Evolutionary conservation across 2,113 vertebrate genomes (phyloP).

Genomic region (Stictonetta naevosa): DNA sequence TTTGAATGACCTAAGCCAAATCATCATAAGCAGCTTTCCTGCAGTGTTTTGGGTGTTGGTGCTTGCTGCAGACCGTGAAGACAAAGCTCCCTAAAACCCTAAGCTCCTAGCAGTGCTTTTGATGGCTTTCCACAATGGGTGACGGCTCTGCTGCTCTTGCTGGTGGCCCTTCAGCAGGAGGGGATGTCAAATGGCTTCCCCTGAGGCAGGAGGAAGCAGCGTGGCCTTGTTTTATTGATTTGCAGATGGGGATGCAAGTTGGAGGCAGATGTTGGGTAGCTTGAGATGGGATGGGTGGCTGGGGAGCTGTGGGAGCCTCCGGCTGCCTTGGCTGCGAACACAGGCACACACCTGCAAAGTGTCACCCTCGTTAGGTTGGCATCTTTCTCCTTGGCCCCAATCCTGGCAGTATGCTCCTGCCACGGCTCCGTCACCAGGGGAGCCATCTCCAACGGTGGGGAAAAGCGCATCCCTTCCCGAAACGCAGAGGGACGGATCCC

Average conservation of each 20-base stretch:
- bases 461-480: no score
- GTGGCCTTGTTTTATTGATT: rapidly evolving
- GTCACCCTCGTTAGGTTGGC: not conserved
- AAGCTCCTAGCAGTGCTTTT: not conserved
- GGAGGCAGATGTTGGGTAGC: not conserved
- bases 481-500: no score
- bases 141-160: rapidly evolving
- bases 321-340: rapidly evolving
- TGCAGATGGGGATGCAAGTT: not conserved
- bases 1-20: not conserved
- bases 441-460: not conserved
- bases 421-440: rapidly evolving
- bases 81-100: not conserved
- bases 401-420: not conserved
- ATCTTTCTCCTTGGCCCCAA: not conserved
- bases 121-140: rapidly evolving
- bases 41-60: rapidly evolving
- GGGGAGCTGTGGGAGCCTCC: rapidly evolving
- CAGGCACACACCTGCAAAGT: rapidly evolving
- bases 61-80: not conserved
- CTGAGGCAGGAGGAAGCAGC: rapidly evolving
- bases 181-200: not conserved
- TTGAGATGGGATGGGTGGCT: not conserved
- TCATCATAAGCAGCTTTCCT: rapidly evolving
- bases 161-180: not conserved